phyloP scores from a whole-genome alignment of 2,888 invertebrate genomes.

The Amphipyra berbera region DNA sequence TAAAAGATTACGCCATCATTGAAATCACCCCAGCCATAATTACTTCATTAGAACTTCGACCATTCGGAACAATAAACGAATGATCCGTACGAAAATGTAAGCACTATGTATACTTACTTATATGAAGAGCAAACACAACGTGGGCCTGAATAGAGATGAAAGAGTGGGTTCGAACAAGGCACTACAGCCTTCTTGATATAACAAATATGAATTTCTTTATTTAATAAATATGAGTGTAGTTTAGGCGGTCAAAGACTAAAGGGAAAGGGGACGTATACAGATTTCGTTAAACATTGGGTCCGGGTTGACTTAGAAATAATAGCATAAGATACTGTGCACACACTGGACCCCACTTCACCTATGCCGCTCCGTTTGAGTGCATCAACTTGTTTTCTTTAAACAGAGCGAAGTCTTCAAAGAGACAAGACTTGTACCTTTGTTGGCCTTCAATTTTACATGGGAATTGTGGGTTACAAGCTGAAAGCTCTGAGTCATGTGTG shows the following conservation, averaged over 20 bases:
- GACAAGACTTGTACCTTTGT: slow-evolving; percentile 62
- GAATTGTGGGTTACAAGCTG: slow-evolving; percentile 57
- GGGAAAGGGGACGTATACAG: slow-evolving; percentile 80
- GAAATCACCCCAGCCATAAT: slow-evolving; percentile 2
- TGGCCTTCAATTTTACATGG: slow-evolving; percentile 60
- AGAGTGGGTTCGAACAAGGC: slow-evolving; percentile 58
- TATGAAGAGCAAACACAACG: slow-evolving; percentile 39
- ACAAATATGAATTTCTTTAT: slow-evolving; percentile 65
- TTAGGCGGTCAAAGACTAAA: slow-evolving; percentile 85
- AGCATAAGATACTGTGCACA: slow-evolving; percentile 87
- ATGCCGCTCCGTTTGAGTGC: slow-evolving; percentile 81
- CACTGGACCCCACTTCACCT: slow-evolving; percentile 81
- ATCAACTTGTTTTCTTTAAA: slow-evolving; percentile 87
- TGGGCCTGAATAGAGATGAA: slow-evolving; percentile 51
- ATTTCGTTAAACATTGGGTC: slow-evolving; percentile 85
- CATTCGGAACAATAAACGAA: slow-evolving; percentile 25
- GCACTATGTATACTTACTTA: slow-evolving; percentile 18
- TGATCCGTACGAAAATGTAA: slow-evolving; percentile 25
- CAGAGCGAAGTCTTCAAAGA: slow-evolving; percentile 75
- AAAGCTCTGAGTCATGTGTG: slow-evolving; percentile 35
- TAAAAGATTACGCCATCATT: neutral
- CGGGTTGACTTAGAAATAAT: slow-evolving; percentile 88
- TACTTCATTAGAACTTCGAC: slow-evolving; percentile 26
- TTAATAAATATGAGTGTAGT: slow-evolving; percentile 73
- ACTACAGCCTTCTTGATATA: slow-evolving; percentile 58